Evolutionary conservation across 1,140 invertebrate genomes (phyloP).

Genomic region (Andrena cerasifolii): DNA sequence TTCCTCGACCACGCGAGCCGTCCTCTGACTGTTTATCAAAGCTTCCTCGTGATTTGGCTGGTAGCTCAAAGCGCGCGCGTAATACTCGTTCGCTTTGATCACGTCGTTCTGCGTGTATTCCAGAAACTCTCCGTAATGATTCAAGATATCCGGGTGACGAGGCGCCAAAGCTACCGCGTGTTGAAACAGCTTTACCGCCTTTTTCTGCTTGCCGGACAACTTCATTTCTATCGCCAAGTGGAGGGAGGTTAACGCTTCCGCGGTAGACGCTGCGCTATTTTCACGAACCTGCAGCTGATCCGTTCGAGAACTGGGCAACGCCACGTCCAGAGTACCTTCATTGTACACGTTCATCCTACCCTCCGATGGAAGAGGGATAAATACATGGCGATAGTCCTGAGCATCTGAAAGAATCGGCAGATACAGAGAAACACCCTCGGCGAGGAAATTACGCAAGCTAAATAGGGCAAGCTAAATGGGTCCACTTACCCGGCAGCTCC

Average conservation of each 20-base stretch:
- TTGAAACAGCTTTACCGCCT: slow-evolving; percentile 93
- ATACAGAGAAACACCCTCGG: no score
- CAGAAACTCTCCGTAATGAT: slow-evolving; percentile 96
- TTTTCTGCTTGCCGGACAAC: slow-evolving; percentile 90
- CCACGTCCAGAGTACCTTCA: slow-evolving; percentile 70
- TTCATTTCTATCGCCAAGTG: slow-evolving; percentile 93
- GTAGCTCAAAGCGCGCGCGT: slow-evolving; percentile 88
- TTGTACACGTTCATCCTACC: slow-evolving; percentile 73
- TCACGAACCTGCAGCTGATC: slow-evolving; percentile 49
- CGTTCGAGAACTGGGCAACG: slow-evolving; percentile 42
- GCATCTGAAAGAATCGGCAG: slow-evolving; percentile 14
- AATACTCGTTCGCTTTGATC: slow-evolving; percentile 93
- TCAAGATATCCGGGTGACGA: slow-evolving; percentile 94
- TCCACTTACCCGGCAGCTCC: slow-evolving; percentile 63
- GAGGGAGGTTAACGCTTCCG: slow-evolving; percentile 92
- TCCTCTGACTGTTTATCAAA: slow-evolving; percentile 91
- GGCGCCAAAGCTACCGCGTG: slow-evolving; percentile 96
- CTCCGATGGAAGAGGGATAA: slow-evolving; percentile 73
- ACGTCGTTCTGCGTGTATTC: slow-evolving; percentile 94
- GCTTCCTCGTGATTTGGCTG: slow-evolving; percentile 92
- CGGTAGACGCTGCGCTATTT: slow-evolving; percentile 74
- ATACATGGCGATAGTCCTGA: slow-evolving; percentile 45
- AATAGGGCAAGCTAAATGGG: no score
- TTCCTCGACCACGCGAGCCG: slow-evolving; percentile 94
- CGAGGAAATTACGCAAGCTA: no score